These are phyloP conservation scores for Porites evermanni DNA, from an alignment of 92 coral and sea anemone genomes.

Conservation along the genomic window DNA sequence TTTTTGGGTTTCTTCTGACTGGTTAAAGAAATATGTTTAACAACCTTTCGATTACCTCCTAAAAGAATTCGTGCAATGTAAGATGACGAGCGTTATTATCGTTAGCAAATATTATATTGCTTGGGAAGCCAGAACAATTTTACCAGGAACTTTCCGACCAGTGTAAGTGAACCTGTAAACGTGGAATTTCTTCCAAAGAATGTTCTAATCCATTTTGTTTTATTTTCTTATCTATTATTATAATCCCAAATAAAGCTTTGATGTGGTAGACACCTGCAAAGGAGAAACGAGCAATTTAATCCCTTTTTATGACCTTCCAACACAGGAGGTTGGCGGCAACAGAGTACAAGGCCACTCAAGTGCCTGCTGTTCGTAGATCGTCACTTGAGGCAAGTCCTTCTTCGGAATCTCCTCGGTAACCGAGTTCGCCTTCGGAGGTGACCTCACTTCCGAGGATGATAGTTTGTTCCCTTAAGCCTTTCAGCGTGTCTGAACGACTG, in stretches of 20 bases:
- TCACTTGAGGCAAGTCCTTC: constrained; percentile 69
- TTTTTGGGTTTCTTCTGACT: too few species aligned
- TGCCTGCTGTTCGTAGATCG: constrained; percentile 52
- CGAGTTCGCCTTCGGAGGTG: constrained; percentile 75
- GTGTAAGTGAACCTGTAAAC: too few species aligned
- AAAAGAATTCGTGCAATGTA: too few species aligned
- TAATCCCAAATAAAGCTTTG: background rate
- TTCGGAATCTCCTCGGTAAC: constrained; percentile 86
- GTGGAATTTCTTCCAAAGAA: too few species aligned
- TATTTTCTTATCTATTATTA: too few species aligned
- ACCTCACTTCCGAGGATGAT: constrained; percentile 33
- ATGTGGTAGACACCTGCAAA: background rate
- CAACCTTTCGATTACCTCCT: too few species aligned
- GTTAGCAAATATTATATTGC: too few species aligned
- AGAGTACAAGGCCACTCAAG: constrained; percentile 17
- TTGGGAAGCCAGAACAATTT: too few species aligned
- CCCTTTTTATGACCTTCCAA: background rate
- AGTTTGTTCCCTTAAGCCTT: constrained; percentile 37
- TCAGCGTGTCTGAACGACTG: constrained; percentile 13
- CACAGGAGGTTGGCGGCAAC: background rate
- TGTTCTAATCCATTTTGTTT: too few species aligned
- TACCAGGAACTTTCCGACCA: too few species aligned
- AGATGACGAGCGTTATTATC: too few species aligned
- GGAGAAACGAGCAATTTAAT: background rate
- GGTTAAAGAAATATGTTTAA: too few species aligned